Conservation (phyloP, 2,888 invertebrate genomes). For the Anaspis maculata region DNA sequence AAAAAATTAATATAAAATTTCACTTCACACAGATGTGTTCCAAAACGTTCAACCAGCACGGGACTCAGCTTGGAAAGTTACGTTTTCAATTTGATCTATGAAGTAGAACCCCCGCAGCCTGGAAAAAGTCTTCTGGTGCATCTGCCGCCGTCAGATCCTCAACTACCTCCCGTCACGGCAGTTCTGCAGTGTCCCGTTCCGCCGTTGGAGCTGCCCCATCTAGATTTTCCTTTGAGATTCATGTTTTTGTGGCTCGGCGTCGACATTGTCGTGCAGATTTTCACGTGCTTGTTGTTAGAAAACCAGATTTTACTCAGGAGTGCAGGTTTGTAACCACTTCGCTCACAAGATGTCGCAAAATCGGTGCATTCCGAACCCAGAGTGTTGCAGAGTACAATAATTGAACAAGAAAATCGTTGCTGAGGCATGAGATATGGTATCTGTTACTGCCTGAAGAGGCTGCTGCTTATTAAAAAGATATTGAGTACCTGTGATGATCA, state of each 20-base stretch:
- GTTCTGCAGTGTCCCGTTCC: conserved; percentile 70
- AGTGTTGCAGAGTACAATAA: no score
- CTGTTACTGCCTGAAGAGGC: no score
- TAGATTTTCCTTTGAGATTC: conserved; percentile 85
- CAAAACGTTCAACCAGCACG: conserved; percentile 66
- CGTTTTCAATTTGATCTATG: conserved; percentile 91
- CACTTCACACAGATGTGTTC: conserved; percentile 70
- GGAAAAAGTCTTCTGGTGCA: conserved; percentile 79
- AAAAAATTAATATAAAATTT: no score
- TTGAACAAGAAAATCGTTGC: no score
- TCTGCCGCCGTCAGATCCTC: conserved; percentile 62
- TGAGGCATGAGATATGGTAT: no score
- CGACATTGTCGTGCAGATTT: conserved; percentile 85
- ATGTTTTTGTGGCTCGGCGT: conserved; percentile 85
- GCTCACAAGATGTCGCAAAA: conserved; percentile 1
- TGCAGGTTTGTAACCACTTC: conserved; percentile 64
- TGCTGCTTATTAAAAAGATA: no score
- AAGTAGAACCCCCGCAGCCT: conserved; percentile 77
- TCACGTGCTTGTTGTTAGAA: conserved; percentile 91
- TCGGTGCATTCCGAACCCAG: conserved; percentile 4
- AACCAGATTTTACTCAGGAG: conserved; percentile 94
- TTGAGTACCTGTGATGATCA: no score
- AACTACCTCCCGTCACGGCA: conserved; percentile 56
- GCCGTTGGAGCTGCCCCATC: conserved; percentile 80
- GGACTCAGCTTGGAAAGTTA: conserved; percentile 82